Evolutionary conservation across 2,113 vertebrate genomes (phyloP), one percentile per base, ranked within the genome.

Genomic region (Chionodraco myersi): DNA sequence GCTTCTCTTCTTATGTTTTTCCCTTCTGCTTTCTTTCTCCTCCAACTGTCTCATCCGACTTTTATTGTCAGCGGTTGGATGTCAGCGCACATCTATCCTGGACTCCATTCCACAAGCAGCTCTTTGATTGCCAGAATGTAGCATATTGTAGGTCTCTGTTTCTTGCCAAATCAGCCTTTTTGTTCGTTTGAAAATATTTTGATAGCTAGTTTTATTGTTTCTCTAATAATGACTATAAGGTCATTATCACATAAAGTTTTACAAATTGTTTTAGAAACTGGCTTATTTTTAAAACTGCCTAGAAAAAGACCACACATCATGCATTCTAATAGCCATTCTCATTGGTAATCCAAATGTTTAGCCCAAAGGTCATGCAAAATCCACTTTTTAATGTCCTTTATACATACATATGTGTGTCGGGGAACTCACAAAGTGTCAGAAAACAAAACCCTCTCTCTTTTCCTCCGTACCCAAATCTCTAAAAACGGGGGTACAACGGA

Each of bases 31-130:
- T 80, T 82, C 49, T 52, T 73, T 74, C 63, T 77, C 48, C 58
- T 69, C 71, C 64, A 58, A 70, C 82, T 63, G 48, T 75, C 82
- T 86, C 70, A 69, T 86, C 70, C 61, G 18, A 84, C 83, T 88
- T 81, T 74, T 77, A 81, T 81, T 85, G 79, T 86, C 73, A 79
- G 71, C 10, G 34, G 78, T 68, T 77, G 62, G 54, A 86, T 65
- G 36, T 77, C 74, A 72, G 65, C 75, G 56, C 53, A 58, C 72
- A 66, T 83, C 79, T 74, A 18, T 12, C 6, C 53, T 61, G 60
- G 66, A n/a, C 44, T 76, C 81, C 13, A 18, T 71, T 84, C 58
- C n/a, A 58, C 48, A 67, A 58, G 72, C 67, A 77, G 57, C 10
- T 51, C 48, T 85, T 83, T 87, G 80, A 86, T 70, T 77, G 72